Evolutionary conservation across 2,888 invertebrate genomes (phyloP), one percentile per base, ranked within the genome.

Genomic region (Ochropleura plecta): DNA sequence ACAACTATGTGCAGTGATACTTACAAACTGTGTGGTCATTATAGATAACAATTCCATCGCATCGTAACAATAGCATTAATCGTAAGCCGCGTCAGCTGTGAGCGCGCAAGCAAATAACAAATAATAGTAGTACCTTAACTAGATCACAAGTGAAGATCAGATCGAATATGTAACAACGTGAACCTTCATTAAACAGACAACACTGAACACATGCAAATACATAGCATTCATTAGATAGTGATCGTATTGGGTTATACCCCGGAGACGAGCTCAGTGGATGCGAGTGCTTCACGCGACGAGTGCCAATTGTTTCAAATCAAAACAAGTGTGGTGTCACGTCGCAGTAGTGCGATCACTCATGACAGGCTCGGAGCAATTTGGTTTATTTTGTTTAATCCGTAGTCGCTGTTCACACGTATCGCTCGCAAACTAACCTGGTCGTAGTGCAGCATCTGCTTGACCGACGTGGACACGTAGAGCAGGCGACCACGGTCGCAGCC

Each of bases 401-500:
- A 30, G 30, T 1, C 3, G 30, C 30, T 30, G 30, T 30, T 30
- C 30, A 20, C 10, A 10, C n/a, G 53, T n/a, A 59, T 60, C 60
- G 62, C 44, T 62, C n/a, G 48, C 55, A 10, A 48, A 77, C 92
- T 91, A 93, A 98, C 98, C 97, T 98, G 98, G 57, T 98, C 97
- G 92, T 98, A 99, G 91, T 98, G 97, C 70, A 99, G 97, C 87
- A 98, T 97, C 88, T 97, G 97, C 18, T 97, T 97, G 46, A 99
- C 99, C 0, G 99, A 99, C 86, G 98, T 98, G 1, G 99, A 99
- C 1, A 99, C 98, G 93, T 98, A 99, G 3, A 99, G 96, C 87
- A 99, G 98, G 82, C 98, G 97, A 18, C 99, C 99, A 82, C 99
- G 97, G 94, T 99, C 99, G 96, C 99, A 99, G 86, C 99, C 98